phyloP scores from a whole-genome alignment of 2,888 invertebrate genomes.

The Drosophila heteroneura region DNA sequence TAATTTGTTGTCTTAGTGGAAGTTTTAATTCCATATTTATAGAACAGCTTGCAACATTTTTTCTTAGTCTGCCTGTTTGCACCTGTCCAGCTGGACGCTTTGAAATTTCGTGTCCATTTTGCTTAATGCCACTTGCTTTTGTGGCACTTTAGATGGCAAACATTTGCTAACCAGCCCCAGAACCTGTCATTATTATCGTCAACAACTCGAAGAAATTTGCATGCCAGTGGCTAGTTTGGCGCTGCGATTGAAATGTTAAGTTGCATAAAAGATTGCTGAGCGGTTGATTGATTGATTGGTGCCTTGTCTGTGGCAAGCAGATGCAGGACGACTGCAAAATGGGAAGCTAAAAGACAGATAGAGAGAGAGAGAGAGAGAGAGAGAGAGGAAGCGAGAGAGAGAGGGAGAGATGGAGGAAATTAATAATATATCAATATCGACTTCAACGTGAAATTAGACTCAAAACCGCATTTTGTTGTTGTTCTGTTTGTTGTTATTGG shows the following conservation, averaged over 20 bases:
- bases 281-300: conserved; percentile 51
- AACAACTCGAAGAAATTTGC: conserved; percentile 34
- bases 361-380: background rate
- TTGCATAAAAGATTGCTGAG: conserved; percentile 49
- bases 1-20: background rate
- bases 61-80: background rate
- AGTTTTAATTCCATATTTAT: background rate
- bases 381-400: background rate
- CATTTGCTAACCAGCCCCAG: conserved; percentile 22
- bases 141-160: conserved; percentile 17
- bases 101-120: conserved; percentile 28
- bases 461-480: background rate
- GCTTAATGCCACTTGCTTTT: conserved; percentile 16
- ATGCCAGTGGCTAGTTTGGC: conserved; percentile 36
- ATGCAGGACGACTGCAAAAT: background rate
- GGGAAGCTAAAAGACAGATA: background rate
- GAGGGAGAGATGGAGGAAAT: conserved; percentile 4
- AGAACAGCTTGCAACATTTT: background rate
- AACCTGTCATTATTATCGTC: conserved; percentile 51
- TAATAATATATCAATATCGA: conserved; percentile 48
- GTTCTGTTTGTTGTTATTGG: background rate
- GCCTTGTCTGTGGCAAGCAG: conserved; percentile 1
- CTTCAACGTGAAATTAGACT: conserved; percentile 2
- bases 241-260: conserved; percentile 64
- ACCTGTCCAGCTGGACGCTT: conserved; percentile 33